Conservation (phyloP, 2,888 invertebrate genomes). For the Holacanthella duospinosa region DNA sequence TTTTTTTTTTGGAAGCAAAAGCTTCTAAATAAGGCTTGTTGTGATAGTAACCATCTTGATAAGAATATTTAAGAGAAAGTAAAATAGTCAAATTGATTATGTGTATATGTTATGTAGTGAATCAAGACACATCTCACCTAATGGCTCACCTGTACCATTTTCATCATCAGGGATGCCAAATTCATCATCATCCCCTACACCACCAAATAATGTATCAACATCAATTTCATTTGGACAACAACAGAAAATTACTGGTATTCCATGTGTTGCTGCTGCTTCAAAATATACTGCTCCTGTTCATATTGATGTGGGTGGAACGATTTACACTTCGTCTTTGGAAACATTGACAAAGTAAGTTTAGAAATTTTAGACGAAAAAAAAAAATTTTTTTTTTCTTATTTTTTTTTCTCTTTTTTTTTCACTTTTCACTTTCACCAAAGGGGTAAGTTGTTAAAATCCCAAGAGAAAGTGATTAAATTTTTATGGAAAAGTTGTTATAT, state of each 20-base stretch:
- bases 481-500: not conserved
- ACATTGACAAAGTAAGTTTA: conserved; percentile 77
- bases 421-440: too few relatives aligned
- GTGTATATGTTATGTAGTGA: conserved; percentile 7
- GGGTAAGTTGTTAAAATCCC: not conserved
- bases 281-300: conserved; percentile 91
- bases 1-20: not conserved
- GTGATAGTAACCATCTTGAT: too few relatives aligned
- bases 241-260: conserved; percentile 77
- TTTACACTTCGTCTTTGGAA: conserved; percentile 90
- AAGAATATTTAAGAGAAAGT: not conserved
- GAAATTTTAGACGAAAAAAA: not conserved
- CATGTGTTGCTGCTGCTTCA: conserved; percentile 83
- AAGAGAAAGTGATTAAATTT: not conserved
- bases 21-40: too few relatives aligned
- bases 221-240: too few relatives aligned
- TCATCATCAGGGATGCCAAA: conserved; percentile 37
- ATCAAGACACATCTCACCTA: conserved; percentile 33
- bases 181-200: conserved; percentile 36
- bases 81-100: not conserved
- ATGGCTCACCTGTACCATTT: conserved; percentile 32
- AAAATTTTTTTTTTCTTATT: too few relatives aligned
- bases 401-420: not conserved
- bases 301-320: conserved; percentile 93
- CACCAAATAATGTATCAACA: too few relatives aligned